Evolutionary conservation across 2,888 invertebrate species (phyloP), one percentile per base, ranked within the genome.

Genomic region (Crossocerus cetratus): DNA sequence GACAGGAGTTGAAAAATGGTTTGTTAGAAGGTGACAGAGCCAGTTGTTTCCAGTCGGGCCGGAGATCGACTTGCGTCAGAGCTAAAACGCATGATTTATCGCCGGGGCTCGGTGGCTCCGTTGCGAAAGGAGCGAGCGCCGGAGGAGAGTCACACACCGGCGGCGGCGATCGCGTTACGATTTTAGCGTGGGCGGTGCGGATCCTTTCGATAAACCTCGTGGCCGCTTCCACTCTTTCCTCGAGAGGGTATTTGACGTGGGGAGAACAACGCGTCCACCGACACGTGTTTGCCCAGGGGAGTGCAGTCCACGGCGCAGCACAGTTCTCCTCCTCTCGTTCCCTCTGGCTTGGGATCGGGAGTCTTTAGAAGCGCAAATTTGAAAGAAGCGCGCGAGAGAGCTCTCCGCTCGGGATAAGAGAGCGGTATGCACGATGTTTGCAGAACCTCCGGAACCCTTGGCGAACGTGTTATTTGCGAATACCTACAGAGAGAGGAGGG

Each of bases 381-480:
- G 67, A 71, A 80, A 76, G 67, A 75, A 74, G 69, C 57, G 70
- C 67, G 49, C 42, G 72, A 74, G 45, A 61, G 57, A 20, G 59
- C 57, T 23, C 58, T 13, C 2, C 49, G 49, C 49, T 49, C 64
- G 4, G 74, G 71, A 77, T 76, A 76, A 82, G 72, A 82, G 83
- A 77, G 76, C 74, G 79, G 78, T 66, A 61, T 76, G 73, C 69
- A 72, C 71, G 75, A 82, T 82, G 80, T 82, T 82, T 82, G 82
- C 82, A 80, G 82, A 82, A 74, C 78, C 79, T 68, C 57, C 69
- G 55, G 60, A 69, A 72, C 71, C 81, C 77, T 75, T 81, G 65
- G 72, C 76, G 64, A 82, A 82, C 82, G 80, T 82, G 76, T 82
- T 82, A 82, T 82, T 82, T 82, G 82, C 82, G 80, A 82, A 82